These are phyloP conservation scores for Dilophus febrilis DNA, from an alignment of 2,888 invertebrate genomes.

Conservation along the genomic window DNA sequence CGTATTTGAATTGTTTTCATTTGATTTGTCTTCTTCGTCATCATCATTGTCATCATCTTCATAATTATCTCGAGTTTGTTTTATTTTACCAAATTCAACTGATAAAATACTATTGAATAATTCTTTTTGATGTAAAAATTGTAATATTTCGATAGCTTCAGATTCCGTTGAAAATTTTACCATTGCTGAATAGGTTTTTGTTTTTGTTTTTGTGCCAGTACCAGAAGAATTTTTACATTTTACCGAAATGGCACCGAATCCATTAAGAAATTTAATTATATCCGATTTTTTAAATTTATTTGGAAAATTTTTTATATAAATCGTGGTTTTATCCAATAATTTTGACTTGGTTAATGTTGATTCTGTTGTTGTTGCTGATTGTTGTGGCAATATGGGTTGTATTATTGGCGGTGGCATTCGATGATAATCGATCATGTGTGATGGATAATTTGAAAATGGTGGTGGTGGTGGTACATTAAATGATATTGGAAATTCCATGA, in stretches of 20 bases:
- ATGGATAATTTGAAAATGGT: too few species aligned
- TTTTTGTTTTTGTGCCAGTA: too few species aligned
- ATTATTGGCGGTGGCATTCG: too few species aligned
- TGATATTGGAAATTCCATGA: too few species aligned
- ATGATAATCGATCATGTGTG: too few species aligned
- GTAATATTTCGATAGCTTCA: neutral
- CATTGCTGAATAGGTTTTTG: neutral
- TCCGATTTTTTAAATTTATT: neutral
- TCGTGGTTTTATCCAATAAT: too few species aligned
- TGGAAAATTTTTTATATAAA: constrained; percentile 4
- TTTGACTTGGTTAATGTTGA: too few species aligned
- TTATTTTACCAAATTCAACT: constrained; percentile 49
- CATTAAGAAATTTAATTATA: constrained; percentile 1
- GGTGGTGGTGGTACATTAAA: too few species aligned
- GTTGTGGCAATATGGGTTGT: too few species aligned
- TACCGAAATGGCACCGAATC: neutral
- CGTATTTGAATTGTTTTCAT: constrained; percentile 14
- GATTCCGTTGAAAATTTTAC: neutral
- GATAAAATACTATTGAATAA: constrained; percentile 47
- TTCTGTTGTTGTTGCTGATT: too few species aligned
- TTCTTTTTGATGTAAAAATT: constrained; percentile 51
- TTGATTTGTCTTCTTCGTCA: constrained; percentile 9
- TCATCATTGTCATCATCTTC: constrained; percentile 6
- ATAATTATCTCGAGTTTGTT: too few species aligned
- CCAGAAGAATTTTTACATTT: neutral